phyloP scores from a whole-genome alignment of 92 coral and sea anemone genomes.

The Phenganax stokvisi region DNA sequence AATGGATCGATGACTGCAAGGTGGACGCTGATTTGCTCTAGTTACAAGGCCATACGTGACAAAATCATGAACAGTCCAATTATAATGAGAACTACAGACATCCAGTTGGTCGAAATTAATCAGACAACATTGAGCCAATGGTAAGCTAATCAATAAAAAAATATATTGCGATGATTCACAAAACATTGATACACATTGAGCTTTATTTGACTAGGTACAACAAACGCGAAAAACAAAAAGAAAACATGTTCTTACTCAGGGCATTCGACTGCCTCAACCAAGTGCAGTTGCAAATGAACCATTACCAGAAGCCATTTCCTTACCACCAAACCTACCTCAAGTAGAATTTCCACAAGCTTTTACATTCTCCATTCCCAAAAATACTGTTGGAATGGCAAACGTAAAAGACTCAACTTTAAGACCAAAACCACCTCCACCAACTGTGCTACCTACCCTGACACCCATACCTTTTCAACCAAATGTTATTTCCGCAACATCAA shows the following conservation, averaged over 20 bases:
- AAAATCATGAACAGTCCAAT: neutral
- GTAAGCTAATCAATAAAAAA: neutral
- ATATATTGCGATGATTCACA: neutral
- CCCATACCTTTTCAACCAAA: no score
- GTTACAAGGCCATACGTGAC: constrained; percentile 27
- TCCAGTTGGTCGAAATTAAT: constrained; percentile 11
- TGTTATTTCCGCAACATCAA: no score
- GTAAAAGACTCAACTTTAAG: neutral
- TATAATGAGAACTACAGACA: neutral
- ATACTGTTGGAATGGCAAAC: constrained; percentile 42
- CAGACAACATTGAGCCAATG: constrained; percentile 27
- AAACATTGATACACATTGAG: neutral
- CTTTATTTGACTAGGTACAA: neutral
- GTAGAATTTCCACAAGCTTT: constrained; percentile 44
- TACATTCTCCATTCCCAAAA: constrained; percentile 10
- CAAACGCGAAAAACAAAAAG: neutral
- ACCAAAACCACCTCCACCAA: constrained; percentile 5
- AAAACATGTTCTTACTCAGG: neutral
- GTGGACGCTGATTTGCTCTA: constrained; percentile 44
- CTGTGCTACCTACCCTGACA: no score
- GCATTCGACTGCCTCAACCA: neutral
- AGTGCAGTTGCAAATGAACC: neutral
- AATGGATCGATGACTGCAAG: constrained; percentile 32
- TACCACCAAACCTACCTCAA: constrained; percentile 32
- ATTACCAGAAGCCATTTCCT: neutral